Evolutionary conservation across 2,113 vertebrate genomes (phyloP).

Genomic region (Miniopterus natalensis): DNA sequence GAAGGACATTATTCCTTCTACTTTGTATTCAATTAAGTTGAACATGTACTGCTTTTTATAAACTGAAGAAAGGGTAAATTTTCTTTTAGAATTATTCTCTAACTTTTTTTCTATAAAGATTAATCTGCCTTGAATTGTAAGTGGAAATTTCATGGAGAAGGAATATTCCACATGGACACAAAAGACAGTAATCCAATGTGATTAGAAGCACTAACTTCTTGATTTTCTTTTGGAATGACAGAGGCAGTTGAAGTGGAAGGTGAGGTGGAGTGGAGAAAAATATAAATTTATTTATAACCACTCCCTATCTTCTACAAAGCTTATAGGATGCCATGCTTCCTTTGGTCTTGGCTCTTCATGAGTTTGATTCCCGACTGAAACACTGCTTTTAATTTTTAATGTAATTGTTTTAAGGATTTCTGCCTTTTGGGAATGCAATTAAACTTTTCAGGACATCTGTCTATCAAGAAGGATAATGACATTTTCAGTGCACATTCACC

Average conservation of each 20-base stretch:
- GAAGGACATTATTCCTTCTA: background rate
- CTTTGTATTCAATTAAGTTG: background rate
- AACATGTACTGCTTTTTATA: background rate
- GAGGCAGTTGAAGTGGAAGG: background rate
- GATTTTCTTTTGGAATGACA: background rate
- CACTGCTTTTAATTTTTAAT: slow-evolving; percentile 44
- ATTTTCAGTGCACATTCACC: slow-evolving; percentile 70
- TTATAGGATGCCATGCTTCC: background rate
- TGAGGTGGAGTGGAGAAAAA: background rate
- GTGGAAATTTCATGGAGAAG: background rate
- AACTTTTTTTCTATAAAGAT: background rate
- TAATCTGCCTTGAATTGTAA: slow-evolving; percentile 19
- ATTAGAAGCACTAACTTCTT: background rate
- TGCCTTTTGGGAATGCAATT: slow-evolving; percentile 37
- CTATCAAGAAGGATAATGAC: slow-evolving; percentile 61
- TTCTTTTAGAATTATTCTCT: background rate
- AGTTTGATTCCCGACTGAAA: background rate
- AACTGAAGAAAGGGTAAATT: background rate
- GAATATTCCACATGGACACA: background rate
- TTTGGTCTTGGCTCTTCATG: background rate
- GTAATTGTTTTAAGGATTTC: slow-evolving; percentile 5
- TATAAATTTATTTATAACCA: background rate
- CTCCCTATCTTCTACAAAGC: background rate
- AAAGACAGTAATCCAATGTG: background rate
- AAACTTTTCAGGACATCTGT: slow-evolving; percentile 64